Conservation (phyloP, 2,888 invertebrate species). For the Acleris cristana region DNA sequence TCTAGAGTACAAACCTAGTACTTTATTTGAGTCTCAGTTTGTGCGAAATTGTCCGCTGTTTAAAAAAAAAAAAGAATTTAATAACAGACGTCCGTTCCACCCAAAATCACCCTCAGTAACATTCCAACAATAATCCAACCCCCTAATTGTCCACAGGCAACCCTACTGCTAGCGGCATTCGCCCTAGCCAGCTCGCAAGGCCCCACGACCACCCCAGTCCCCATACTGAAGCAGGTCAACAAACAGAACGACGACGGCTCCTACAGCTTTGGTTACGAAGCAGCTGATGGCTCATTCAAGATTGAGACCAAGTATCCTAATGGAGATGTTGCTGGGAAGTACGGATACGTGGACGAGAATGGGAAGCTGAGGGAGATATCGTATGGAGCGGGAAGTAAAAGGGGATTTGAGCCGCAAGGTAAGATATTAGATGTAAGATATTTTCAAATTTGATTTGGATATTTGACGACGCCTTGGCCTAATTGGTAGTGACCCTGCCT, state of each 20-base stretch:
- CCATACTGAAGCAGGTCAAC: conserved; percentile 92
- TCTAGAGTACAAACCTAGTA: no score
- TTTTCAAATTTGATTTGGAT: no score
- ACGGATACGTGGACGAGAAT: conserved; percentile 92
- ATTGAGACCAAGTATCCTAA: conserved; percentile 93
- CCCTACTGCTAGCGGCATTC: conserved; percentile 42
- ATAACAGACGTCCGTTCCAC: no score
- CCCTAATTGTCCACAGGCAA: conserved; percentile 32
- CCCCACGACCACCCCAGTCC: conserved; percentile 89
- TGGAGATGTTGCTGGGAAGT: conserved; percentile 94
- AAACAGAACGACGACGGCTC: conserved; percentile 94
- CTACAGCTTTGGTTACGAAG: conserved; percentile 94
- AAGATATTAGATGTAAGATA: conserved; percentile 39
- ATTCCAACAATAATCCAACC: no score
- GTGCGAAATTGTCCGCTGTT: no score
- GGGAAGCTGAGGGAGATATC: conserved; percentile 91
- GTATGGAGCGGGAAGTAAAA: conserved; percentile 91
- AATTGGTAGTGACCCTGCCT: no score
- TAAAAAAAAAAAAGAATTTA: no score
- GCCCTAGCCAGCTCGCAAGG: conserved; percentile 77
- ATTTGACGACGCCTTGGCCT: no score
- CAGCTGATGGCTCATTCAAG: conserved; percentile 93
- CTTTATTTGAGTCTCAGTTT: no score
- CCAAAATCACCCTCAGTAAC: no score
- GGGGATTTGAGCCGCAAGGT: conserved; percentile 93